Base-by-base conservation (phyloP, 2,113 vertebrate species). In the Lynx canadensis region DNA sequence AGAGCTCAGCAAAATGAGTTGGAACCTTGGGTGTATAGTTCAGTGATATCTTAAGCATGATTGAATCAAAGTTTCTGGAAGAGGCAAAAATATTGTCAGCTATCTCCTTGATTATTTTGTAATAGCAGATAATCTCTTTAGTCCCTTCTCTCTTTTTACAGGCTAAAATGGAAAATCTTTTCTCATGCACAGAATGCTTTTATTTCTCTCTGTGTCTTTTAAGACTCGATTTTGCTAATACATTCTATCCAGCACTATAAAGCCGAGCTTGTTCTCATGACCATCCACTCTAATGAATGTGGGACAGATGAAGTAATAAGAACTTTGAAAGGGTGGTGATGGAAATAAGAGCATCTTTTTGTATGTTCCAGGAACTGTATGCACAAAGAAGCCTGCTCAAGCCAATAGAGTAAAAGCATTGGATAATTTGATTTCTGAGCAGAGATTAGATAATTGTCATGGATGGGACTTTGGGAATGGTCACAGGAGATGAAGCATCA, bases 281-380 rank as follows among this genome's bases (percentile, higher is more conserved):
- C 68, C 63, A 27, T 55, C 33, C 48, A 29, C 73, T 38, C 13
- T 79, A 89, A 85, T 85, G 87, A 94, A 88, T 0, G 0, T 95
- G 74, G 86, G 69, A 57, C 63, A 83, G 50, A 97, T 90, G 76
- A 85, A 97, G 94, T 87, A 94, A 94, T 60, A 65, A 55, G 33
- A 52, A 60, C 84, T 85, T 89, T 84, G 50, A 91, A 94, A 97
- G 52, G 27, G n/a, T 41, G 52, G 48, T 63, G 94, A 97, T 85
- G 95, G 90, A 94, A 94, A 94, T 89, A 69, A 95, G 66, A 97
- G n/a, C 80, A 60, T 91, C 38, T 92, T 50, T 91, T 81, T 45
- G 9, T 16, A 41, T 55, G 41, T 55, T 48, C 45, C 84, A 92
- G 80, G 80, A 92, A 84, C 41, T 69, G 9, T 57, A n/a, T 80